A percentile compares a stretch with the other conserved stretches of the same genome.
Conservation (phyloP, 2,888 invertebrate species). For the Selenia dentaria region DNA sequence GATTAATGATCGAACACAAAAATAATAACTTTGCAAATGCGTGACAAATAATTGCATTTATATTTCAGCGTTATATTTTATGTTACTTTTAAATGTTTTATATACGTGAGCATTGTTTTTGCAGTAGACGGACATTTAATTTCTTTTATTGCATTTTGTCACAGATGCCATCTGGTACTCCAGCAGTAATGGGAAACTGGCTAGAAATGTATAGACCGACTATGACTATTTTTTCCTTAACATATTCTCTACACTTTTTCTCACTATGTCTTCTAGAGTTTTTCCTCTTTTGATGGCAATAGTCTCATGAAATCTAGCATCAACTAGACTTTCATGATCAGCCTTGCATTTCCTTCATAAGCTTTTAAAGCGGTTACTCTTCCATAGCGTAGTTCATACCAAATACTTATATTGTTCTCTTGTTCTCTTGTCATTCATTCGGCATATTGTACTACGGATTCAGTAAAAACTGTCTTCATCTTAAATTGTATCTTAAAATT, state of each 20-base stretch:
- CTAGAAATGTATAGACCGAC: background rate
- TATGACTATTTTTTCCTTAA: background rate
- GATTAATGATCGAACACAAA: too few relatives aligned
- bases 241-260: slow-evolving; percentile 8
- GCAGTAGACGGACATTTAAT: slow-evolving; percentile 21
- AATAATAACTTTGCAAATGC: too few relatives aligned
- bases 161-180: slow-evolving; percentile 22
- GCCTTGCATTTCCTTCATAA: slow-evolving; percentile 21
- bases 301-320: slow-evolving; percentile 17
- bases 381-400: slow-evolving; percentile 33
- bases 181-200: background rate
- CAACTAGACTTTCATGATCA: slow-evolving; percentile 3
- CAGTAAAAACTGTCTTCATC: background rate
- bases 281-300: slow-evolving; percentile 16
- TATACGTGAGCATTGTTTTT: slow-evolving; percentile 8
- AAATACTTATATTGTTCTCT: background rate
- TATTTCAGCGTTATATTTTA: background rate
- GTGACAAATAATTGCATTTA: background rate
- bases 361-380: slow-evolving; percentile 32
- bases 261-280: slow-evolving; percentile 11
- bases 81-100: slow-evolving; percentile 6
- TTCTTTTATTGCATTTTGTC: slow-evolving; percentile 14
- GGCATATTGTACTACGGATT: background rate
- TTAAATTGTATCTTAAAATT: background rate
- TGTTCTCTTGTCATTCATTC: background rate